phyloP scores from a whole-genome alignment of 2,888 invertebrate genomes.

The Zygaena filipendulae region DNA sequence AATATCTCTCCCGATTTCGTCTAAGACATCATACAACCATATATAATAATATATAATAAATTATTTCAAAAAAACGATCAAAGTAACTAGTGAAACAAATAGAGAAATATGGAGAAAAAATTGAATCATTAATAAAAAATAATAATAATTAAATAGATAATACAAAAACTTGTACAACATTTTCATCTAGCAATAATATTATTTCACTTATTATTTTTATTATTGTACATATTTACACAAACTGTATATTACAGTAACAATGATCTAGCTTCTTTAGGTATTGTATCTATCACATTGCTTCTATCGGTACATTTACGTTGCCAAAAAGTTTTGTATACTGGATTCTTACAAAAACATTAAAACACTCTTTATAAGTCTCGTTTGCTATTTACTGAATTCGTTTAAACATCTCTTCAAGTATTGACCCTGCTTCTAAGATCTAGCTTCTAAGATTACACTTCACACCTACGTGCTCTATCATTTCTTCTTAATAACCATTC shows the following conservation, averaged over 20 bases:
- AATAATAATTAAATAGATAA: slow-evolving; percentile 61
- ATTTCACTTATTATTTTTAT: slow-evolving; percentile 52
- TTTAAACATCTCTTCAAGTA: too few relatives aligned
- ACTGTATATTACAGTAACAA: slow-evolving; percentile 65
- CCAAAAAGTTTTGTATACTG: too few relatives aligned
- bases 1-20: slow-evolving; percentile 57
- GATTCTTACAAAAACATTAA: slow-evolving; percentile 7
- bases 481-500: too few relatives aligned
- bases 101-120: slow-evolving; percentile 64
- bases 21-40: slow-evolving; percentile 63
- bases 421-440: too few relatives aligned
- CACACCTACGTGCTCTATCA: too few relatives aligned
- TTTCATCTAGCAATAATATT: slow-evolving; percentile 63
- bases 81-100: slow-evolving; percentile 65
- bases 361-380: slow-evolving; percentile 5
- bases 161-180: slow-evolving; percentile 64
- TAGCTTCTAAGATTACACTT: too few relatives aligned
- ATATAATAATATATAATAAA: slow-evolving; percentile 65
- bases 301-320: too few relatives aligned
- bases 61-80: slow-evolving; percentile 65
- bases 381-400: slow-evolving; percentile 7
- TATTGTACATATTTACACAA: slow-evolving; percentile 67
- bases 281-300: slow-evolving; percentile 64
- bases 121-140: slow-evolving; percentile 66
- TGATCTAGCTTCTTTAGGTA: slow-evolving; percentile 67